These are phyloP conservation scores for Luehdorfia chinensis DNA, from an alignment of 1,140 invertebrate genomes.

Conservation along the genomic window DNA sequence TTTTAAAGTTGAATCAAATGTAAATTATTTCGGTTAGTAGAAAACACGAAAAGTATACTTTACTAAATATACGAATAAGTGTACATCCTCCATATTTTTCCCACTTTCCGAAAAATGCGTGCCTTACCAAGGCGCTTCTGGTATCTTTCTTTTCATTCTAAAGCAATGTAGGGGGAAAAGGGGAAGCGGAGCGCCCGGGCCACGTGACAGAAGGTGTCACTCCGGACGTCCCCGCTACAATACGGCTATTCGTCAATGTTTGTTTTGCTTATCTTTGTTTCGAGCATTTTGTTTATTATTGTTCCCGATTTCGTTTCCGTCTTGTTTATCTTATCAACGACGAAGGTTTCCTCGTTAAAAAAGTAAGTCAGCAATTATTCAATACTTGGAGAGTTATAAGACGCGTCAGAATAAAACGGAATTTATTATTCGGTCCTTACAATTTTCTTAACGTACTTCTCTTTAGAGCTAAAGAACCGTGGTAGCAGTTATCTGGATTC, in stretches of 20 bases:
- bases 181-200: background rate
- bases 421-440: too few species aligned
- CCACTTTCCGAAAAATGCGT: too few species aligned
- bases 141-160: constrained; percentile 16
- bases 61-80: too few species aligned
- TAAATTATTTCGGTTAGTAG: too few species aligned
- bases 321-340: constrained; percentile 10
- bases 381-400: background rate
- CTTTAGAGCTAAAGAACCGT: too few species aligned
- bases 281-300: constrained; percentile 9
- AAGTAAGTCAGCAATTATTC: constrained; percentile 5
- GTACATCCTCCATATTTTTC: too few species aligned
- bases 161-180: background rate
- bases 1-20: too few species aligned
- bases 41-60: too few species aligned
- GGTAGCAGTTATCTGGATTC: too few species aligned
- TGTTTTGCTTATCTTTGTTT: constrained; percentile 27
- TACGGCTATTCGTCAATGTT: constrained; percentile 32
- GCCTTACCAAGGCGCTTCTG: constrained; percentile 15
- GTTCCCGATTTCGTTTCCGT: constrained; percentile 5
- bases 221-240: constrained; percentile 19
- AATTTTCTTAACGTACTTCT: too few species aligned
- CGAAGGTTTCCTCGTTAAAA: background rate
- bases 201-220: constrained; percentile 21
- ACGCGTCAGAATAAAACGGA: background rate